These are phyloP conservation scores for Torymus aiolomorphi DNA, from an alignment of 2,888 invertebrate genomes.

Conservation along the genomic window DNA sequence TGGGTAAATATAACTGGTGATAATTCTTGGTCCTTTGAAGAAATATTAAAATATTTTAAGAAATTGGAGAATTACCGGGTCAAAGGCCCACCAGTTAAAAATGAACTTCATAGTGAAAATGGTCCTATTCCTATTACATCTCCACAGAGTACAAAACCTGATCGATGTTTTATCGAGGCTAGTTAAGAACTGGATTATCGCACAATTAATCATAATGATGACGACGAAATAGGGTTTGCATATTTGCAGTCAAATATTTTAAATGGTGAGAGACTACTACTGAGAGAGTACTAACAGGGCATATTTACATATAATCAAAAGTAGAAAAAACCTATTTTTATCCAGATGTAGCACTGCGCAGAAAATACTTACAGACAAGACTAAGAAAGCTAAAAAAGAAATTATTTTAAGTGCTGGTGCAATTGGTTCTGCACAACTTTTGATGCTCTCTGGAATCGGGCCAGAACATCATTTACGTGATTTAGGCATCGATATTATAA, in stretches of 20 bases:
- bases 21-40: slow-evolving; percentile 84
- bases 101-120: slow-evolving; percentile 77
- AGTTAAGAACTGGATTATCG: slow-evolving; percentile 70
- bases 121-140: slow-evolving; percentile 80
- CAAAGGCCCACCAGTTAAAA: slow-evolving; percentile 68
- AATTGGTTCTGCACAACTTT: slow-evolving; percentile 85
- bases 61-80: slow-evolving; percentile 85
- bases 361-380: slow-evolving; percentile 79
- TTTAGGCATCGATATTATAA: slow-evolving; percentile 78
- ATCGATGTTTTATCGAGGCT: slow-evolving; percentile 76
- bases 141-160: slow-evolving; percentile 75
- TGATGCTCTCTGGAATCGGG: slow-evolving; percentile 89
- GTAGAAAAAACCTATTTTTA: slow-evolving; percentile 80
- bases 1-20: slow-evolving; percentile 87
- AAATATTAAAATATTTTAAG: slow-evolving; percentile 86
- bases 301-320: slow-evolving; percentile 80
- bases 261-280: slow-evolving; percentile 80
- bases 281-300: slow-evolving; percentile 83
- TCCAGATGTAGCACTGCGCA: slow-evolving; percentile 80
- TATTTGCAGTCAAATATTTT: not conserved
- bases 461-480: slow-evolving; percentile 79
- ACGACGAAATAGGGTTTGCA: slow-evolving; percentile 63
- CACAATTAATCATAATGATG: slow-evolving; percentile 77
- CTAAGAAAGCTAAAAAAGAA: slow-evolving; percentile 82
- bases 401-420: slow-evolving; percentile 87